These are phyloP conservation scores for Apocheima hispidaria DNA, from an alignment of 2,888 invertebrate genomes.

Conservation along the genomic window DNA sequence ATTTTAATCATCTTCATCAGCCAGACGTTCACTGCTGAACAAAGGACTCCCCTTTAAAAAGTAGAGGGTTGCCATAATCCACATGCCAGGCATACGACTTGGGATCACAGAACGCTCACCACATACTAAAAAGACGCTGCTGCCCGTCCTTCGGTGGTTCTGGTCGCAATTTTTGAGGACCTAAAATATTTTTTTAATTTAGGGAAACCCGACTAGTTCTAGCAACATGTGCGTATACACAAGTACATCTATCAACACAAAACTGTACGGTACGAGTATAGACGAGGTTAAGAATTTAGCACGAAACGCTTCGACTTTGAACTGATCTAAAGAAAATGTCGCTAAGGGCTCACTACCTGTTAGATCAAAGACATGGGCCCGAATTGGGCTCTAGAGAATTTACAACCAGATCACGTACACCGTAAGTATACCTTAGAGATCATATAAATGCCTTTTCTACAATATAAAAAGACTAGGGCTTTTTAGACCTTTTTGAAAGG, in stretches of 20 bases:
- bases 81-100: too few relatives aligned
- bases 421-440: slow-evolving; percentile 9
- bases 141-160: too few relatives aligned
- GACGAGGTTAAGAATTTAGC: slow-evolving; percentile 23
- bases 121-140: too few relatives aligned
- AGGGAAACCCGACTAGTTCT: not conserved
- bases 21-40: too few relatives aligned
- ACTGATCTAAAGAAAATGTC: slow-evolving; percentile 7
- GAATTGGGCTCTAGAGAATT: slow-evolving; percentile 1
- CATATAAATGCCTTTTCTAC: not conserved
- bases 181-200: not conserved
- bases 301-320: slow-evolving; percentile 13
- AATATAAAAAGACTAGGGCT: not conserved
- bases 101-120: too few relatives aligned
- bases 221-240: too few relatives aligned
- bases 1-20: too few relatives aligned
- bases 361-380: slow-evolving; percentile 20
- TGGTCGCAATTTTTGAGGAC: too few relatives aligned
- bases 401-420: slow-evolving; percentile 9
- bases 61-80: too few relatives aligned
- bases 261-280: not conserved
- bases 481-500: slow-evolving; percentile 1
- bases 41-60: too few relatives aligned
- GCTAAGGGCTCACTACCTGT: slow-evolving; percentile 17
- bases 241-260: slow-evolving; percentile 15